phyloP scores from a whole-genome alignment of 2,888 invertebrate species.

The Pyralis farinalis region DNA sequence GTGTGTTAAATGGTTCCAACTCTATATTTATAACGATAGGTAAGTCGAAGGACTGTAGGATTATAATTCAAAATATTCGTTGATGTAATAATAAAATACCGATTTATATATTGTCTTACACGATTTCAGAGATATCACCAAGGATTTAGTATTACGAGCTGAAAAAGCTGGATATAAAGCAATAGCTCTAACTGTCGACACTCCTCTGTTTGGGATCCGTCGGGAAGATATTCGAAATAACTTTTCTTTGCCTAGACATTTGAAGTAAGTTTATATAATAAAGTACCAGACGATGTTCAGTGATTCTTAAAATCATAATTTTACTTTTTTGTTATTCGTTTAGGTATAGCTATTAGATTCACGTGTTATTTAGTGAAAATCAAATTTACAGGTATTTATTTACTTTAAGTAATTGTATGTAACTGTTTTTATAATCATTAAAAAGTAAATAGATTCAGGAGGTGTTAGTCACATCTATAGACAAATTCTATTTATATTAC shows the following conservation, averaged over 20 bases:
- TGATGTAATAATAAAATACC: no score
- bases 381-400: no score
- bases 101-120: neutral
- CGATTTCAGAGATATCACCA: slow-evolving; percentile 82
- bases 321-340: no score
- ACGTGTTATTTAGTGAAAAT: no score
- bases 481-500: no score
- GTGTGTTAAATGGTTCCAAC: slow-evolving; percentile 93
- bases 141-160: slow-evolving; percentile 86
- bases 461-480: no score
- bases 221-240: slow-evolving; percentile 91
- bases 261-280: slow-evolving; percentile 83
- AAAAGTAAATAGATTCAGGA: no score
- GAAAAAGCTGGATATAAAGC: slow-evolving; percentile 93
- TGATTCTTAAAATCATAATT: no score
- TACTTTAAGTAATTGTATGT: no score
- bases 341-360: no score
- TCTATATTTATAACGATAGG: slow-evolving; percentile 94
- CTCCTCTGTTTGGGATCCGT: slow-evolving; percentile 92
- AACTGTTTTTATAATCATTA: no score
- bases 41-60: slow-evolving; percentile 31
- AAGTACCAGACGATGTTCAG: no score
- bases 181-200: slow-evolving; percentile 93
- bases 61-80: neutral
- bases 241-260: slow-evolving; percentile 89